phyloP scores from a whole-genome alignment of 2,888 invertebrate genomes.

The Griposia aprilina region DNA sequence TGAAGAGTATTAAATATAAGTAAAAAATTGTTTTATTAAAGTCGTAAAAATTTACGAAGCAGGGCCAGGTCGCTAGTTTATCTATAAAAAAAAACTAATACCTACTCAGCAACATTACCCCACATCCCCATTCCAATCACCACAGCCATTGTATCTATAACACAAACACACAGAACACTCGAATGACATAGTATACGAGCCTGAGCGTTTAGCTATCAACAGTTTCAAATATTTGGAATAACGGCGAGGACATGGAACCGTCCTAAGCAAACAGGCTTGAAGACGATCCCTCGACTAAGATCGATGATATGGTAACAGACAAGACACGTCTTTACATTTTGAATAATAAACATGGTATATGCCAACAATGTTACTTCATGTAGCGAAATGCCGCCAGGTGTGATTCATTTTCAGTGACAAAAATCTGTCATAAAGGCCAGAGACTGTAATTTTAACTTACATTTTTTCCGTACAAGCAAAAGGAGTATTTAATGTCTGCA shows the following conservation, averaged over 20 bases:
- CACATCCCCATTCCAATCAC: slow-evolving; percentile 18
- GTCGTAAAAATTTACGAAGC: too few relatives aligned
- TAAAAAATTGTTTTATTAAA: too few relatives aligned
- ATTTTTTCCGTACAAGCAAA: not conserved
- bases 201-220: slow-evolving; percentile 79
- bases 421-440: not conserved
- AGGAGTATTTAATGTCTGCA: not conserved
- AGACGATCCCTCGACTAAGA: slow-evolving; percentile 64
- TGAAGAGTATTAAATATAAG: too few relatives aligned
- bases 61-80: too few relatives aligned
- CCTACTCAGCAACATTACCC: slow-evolving; percentile 6
- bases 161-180: slow-evolving; percentile 66
- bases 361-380: slow-evolving; percentile 32
- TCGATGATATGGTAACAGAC: slow-evolving; percentile 66
- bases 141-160: slow-evolving; percentile 50
- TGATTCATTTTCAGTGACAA: slow-evolving; percentile 5
- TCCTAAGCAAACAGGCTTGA: slow-evolving; percentile 77
- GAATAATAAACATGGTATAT: slow-evolving; percentile 62
- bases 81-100: not conserved
- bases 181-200: slow-evolving; percentile 73
- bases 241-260: slow-evolving; percentile 70
- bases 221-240: slow-evolving; percentile 85
- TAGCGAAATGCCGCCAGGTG: not conserved
- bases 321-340: slow-evolving; percentile 64
- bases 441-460: not conserved